Percentiles rank a stretch among this genome's conserved stretches.
These are phyloP conservation scores for Poecilia gillii DNA, from an alignment of 2,797 vertebrate species.

Conservation along the genomic window DNA sequence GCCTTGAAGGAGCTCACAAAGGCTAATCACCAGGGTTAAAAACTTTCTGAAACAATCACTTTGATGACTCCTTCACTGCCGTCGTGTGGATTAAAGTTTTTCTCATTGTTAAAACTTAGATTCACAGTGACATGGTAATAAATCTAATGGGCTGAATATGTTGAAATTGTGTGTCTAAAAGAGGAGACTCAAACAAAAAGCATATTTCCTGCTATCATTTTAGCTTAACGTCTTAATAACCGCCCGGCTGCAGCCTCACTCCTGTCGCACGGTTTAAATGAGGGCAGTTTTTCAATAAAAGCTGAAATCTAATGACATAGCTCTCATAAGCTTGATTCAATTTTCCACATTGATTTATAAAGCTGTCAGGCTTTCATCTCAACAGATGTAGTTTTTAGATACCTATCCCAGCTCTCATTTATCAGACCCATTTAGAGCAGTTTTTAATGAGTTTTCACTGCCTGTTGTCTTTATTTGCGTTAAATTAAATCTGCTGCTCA, in stretches of 20 bases:
- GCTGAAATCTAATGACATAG: conserved; percentile 40
- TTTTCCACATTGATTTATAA: conserved; percentile 55
- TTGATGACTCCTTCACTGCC: conserved; percentile 44
- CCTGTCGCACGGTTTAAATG: conserved; percentile 21
- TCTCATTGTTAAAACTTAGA: conserved; percentile 35
- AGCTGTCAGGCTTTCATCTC: conserved; percentile 44
- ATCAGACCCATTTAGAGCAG: conserved; percentile 54
- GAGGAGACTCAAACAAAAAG: conserved; percentile 16
- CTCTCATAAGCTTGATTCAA: conserved; percentile 49
- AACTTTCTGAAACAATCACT: conserved; percentile 59
- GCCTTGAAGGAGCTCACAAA: conserved; percentile 58
- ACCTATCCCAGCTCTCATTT: conserved; percentile 45
- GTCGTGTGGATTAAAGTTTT: conserved; percentile 39
- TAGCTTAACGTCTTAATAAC: conserved; percentile 23
- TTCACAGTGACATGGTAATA: conserved; percentile 9
- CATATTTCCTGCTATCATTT: conserved; percentile 11
- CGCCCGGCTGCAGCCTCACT: background rate
- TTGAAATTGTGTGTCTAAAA: background rate
- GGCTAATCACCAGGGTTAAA: conserved; percentile 71
- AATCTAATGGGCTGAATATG: conserved; percentile 15
- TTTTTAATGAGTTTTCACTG: conserved; percentile 64
- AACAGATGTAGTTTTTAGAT: conserved; percentile 41
- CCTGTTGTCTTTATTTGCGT: conserved; percentile 65
- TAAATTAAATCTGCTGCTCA: conserved; percentile 63
- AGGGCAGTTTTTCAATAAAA: conserved; percentile 27